Conservation (phyloP, 2,888 invertebrate species). For the Cerastis rubricosa region DNA sequence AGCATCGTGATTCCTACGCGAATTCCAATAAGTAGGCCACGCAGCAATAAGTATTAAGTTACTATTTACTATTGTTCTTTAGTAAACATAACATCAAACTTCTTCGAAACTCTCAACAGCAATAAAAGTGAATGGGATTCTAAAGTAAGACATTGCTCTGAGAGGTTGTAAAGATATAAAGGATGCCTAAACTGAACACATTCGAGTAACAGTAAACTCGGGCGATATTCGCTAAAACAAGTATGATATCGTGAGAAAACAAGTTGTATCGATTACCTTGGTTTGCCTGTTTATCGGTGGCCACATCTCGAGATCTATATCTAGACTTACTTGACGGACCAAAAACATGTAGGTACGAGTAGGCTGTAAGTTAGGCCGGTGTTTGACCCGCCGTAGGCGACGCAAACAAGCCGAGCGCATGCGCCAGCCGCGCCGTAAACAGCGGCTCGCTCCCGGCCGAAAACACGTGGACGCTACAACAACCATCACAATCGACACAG, state of each 20-base stretch:
- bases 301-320: slow-evolving; percentile 78
- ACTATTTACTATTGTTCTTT: slow-evolving; percentile 65
- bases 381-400: slow-evolving; percentile 85
- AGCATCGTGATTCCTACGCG: slow-evolving; percentile 57
- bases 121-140: slow-evolving; percentile 58
- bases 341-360: slow-evolving; percentile 78
- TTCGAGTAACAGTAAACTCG: slow-evolving; percentile 62
- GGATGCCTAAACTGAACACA: slow-evolving; percentile 50
- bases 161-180: slow-evolving; percentile 46
- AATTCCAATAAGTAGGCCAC: slow-evolving; percentile 59
- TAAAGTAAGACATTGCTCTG: slow-evolving; percentile 42
- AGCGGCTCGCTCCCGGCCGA: slow-evolving; percentile 79
- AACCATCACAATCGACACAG: slow-evolving; percentile 71
- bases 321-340: slow-evolving; percentile 84
- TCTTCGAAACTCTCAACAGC: slow-evolving; percentile 46
- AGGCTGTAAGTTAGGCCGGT: slow-evolving; percentile 87
- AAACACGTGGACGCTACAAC: slow-evolving; percentile 81
- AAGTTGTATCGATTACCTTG: slow-evolving; percentile 67
- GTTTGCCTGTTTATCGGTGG: slow-evolving; percentile 64
- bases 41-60: slow-evolving; percentile 58
- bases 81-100: slow-evolving; percentile 61
- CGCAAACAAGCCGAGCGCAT: slow-evolving; percentile 87
- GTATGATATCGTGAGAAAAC: slow-evolving; percentile 57
- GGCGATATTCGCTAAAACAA: slow-evolving; percentile 58
- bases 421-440: slow-evolving; percentile 88